These are phyloP conservation scores for Sarcophaga subvicina DNA, from an alignment of 2,888 invertebrate species.

Conservation along the genomic window DNA sequence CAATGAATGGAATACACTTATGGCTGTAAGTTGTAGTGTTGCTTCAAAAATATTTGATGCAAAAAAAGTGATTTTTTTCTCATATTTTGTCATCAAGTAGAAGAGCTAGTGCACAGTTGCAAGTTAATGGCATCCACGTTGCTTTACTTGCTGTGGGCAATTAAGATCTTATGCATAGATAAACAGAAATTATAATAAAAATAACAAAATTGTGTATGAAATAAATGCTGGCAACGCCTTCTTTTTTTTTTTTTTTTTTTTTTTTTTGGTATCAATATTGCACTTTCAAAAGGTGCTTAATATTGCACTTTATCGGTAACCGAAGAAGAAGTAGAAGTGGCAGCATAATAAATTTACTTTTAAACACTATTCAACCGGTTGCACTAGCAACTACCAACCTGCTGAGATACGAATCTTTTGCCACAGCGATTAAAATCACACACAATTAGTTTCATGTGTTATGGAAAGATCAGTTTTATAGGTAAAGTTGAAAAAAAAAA, in stretches of 20 bases:
- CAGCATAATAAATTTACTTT: conserved; percentile 39
- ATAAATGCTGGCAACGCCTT: conserved; percentile 41
- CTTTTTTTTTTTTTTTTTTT: conserved; percentile 38
- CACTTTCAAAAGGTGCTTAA: conserved; percentile 56
- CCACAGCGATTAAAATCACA: conserved; percentile 29
- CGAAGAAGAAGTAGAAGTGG: conserved; percentile 26
- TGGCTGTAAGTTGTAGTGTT: too few relatives aligned
- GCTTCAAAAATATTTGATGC: too few relatives aligned
- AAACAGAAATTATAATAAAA: conserved; percentile 48
- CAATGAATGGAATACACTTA: too few relatives aligned
- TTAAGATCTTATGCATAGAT: conserved; percentile 65
- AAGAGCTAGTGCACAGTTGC: neutral
- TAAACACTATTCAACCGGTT: conserved; percentile 39
- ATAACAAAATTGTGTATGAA: too few relatives aligned
- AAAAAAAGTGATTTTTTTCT: too few relatives aligned
- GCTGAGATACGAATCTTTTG: conserved; percentile 31
- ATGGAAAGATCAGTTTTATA: conserved; percentile 3
- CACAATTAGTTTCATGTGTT: neutral
- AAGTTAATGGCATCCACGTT: conserved; percentile 39
- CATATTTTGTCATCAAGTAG: too few relatives aligned
- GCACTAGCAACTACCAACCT: neutral
- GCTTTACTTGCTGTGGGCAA: conserved; percentile 50
- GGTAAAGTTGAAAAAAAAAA: neutral
- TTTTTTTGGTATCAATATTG: conserved; percentile 18
- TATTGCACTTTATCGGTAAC: conserved; percentile 53